A percentile compares a stretch with the other conserved stretches of the same genome.
Evolutionary conservation across 1,140 invertebrate species (phyloP).

Genomic region (Habropoda laboriosa): DNA sequence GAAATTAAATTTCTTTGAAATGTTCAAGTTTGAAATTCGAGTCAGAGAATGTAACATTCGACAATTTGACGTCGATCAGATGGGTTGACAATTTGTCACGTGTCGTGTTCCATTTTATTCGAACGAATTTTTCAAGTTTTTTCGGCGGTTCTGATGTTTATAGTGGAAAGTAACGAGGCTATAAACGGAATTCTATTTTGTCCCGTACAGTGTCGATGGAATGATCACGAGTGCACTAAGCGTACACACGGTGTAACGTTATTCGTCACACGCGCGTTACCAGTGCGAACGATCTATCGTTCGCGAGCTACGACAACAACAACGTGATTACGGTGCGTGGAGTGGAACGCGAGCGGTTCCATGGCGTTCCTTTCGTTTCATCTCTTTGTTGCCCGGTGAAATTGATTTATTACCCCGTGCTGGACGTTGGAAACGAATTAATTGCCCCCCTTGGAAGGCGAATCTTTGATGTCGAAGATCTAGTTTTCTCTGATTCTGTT

Average conservation of each 20-base stretch:
- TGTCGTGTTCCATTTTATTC: not conserved
- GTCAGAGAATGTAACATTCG: no score
- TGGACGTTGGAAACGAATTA: not conserved
- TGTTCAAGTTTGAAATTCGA: no score
- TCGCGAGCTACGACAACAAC: not conserved
- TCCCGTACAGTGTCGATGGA: not conserved
- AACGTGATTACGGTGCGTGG: conserved; percentile 20
- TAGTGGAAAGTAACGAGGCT: not conserved
- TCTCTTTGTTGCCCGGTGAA: conserved; percentile 15
- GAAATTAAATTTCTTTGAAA: no score
- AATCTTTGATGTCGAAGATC: no score
- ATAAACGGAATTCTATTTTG: not conserved
- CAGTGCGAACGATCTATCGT: conserved; percentile 37
- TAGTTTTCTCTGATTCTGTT: no score
- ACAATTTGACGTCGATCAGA: no score
- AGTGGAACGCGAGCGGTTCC: conserved; percentile 2
- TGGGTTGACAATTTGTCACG: no score
- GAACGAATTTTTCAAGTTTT: not conserved
- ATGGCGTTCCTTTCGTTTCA: not conserved
- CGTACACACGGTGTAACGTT: not conserved
- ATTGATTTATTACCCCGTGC: not conserved
- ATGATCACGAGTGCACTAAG: not conserved
- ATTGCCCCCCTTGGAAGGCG: not conserved
- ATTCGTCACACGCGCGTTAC: conserved; percentile 31
- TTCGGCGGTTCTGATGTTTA: no score